phyloP scores from a whole-genome alignment of 2,888 invertebrate genomes.

The Cylloceria caligata region DNA sequence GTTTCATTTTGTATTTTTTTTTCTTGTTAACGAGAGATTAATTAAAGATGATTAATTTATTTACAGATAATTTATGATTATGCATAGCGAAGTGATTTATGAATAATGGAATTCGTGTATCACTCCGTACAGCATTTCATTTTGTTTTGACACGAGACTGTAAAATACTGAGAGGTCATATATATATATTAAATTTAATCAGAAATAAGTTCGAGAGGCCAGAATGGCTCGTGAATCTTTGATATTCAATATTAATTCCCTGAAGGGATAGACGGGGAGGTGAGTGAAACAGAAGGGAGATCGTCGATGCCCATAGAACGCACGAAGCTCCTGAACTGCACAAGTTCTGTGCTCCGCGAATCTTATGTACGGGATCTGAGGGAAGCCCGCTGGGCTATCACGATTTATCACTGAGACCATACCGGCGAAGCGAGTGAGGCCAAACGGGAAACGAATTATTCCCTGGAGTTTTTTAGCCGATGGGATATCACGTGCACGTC shows the following conservation, averaged over 20 bases:
- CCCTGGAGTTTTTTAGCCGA: conserved; percentile 73
- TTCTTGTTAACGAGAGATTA: background rate
- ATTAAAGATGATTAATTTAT: background rate
- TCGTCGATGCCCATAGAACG: conserved; percentile 10
- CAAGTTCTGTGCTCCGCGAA: conserved; percentile 8
- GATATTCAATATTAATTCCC: conserved; percentile 64
- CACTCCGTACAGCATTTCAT: background rate
- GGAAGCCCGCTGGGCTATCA: conserved; percentile 73
- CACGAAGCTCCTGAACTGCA: background rate
- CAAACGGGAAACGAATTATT: conserved; percentile 79
- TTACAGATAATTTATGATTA: background rate
- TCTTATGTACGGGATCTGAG: conserved; percentile 25
- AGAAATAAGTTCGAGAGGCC: conserved; percentile 39
- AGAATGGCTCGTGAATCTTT: conserved; percentile 17
- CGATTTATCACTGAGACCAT: conserved; percentile 78
- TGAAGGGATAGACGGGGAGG: conserved; percentile 23
- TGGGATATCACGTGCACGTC: conserved; percentile 64
- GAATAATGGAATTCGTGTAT: conserved; percentile 9
- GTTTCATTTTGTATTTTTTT: background rate
- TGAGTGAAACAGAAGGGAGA: conserved; percentile 9
- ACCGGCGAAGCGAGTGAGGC: conserved; percentile 58
- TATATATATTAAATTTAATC: conserved; percentile 38
- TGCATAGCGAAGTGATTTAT: background rate
- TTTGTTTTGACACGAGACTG: background rate
- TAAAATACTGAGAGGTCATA: background rate